phyloP scores from a whole-genome alignment of 2,797 vertebrate genomes.

The Notolabrus celidotus region DNA sequence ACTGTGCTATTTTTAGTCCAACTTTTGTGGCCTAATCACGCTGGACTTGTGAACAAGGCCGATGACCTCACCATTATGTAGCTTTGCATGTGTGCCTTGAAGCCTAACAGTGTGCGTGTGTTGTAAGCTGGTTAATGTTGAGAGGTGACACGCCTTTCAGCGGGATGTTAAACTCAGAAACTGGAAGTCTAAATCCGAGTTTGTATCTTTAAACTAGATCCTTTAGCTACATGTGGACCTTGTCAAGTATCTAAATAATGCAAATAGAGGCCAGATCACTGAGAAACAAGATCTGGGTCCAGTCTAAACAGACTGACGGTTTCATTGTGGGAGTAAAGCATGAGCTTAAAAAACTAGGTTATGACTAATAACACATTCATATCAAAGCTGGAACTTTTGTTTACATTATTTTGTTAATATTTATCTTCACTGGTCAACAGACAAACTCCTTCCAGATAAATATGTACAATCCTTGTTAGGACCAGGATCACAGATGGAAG shows the following conservation, averaged over 20 bases:
- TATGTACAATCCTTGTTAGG: background rate
- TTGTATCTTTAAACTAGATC: slow-evolving; percentile 24
- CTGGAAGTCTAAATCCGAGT: background rate
- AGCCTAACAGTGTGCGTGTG: background rate
- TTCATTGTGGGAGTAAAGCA: slow-evolving; percentile 21
- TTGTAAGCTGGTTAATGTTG: slow-evolving; percentile 1
- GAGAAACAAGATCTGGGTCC: slow-evolving; percentile 47
- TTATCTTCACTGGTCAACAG: too few species aligned
- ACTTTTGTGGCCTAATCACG: slow-evolving; percentile 30
- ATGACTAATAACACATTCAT: background rate
- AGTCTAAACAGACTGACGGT: slow-evolving; percentile 8
- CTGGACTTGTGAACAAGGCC: slow-evolving; percentile 52
- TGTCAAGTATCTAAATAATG: slow-evolving; percentile 58
- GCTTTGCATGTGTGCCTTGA: slow-evolving; percentile 11
- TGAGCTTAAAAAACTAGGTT: background rate
- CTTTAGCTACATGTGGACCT: background rate
- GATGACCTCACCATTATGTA: slow-evolving; percentile 23
- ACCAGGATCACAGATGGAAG: background rate
- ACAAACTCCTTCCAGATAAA: too few species aligned
- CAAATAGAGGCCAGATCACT: slow-evolving; percentile 33
- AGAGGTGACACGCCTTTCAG: background rate
- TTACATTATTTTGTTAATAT: too few species aligned
- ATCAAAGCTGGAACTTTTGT: background rate
- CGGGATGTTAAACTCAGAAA: background rate
- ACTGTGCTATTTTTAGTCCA: slow-evolving; percentile 16